phyloP scores from a whole-genome alignment of 2,797 vertebrate genomes.

The Hemibagrus guttatus region DNA sequence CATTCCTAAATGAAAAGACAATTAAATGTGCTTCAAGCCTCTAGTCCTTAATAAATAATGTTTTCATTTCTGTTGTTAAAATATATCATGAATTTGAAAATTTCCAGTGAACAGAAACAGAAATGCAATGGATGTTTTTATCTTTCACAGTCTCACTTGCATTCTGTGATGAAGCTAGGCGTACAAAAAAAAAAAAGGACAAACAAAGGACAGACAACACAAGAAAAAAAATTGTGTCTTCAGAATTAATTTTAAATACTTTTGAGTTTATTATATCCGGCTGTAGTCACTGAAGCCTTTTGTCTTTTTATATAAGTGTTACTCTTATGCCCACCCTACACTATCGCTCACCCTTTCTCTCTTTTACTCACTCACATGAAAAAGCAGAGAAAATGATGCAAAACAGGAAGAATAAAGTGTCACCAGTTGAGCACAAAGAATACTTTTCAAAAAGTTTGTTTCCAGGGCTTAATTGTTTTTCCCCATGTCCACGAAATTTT shows the following conservation, averaged over 20 bases:
- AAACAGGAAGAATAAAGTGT: slow-evolving; percentile 41
- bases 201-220: slow-evolving; percentile 56
- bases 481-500: slow-evolving; percentile 5
- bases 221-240: slow-evolving; percentile 45
- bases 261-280: slow-evolving; percentile 63
- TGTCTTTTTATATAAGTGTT: slow-evolving; percentile 51
- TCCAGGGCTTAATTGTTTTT: neutral
- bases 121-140: slow-evolving; percentile 3
- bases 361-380: slow-evolving; percentile 4
- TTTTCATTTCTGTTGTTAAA: slow-evolving; percentile 2
- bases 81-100: neutral
- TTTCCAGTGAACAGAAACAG: slow-evolving; percentile 13
- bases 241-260: slow-evolving; percentile 51
- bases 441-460: slow-evolving; percentile 9
- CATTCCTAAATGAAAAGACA: slow-evolving; percentile 14
- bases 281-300: slow-evolving; percentile 63
- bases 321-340: slow-evolving; percentile 7
- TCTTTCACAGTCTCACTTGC: slow-evolving; percentile 79
- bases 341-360: slow-evolving; percentile 16
- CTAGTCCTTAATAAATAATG: slow-evolving; percentile 27
- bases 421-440: slow-evolving; percentile 42
- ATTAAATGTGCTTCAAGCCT: slow-evolving; percentile 19
- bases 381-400: neutral
- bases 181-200: neutral
- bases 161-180: slow-evolving; percentile 71